Percentiles rank a stretch among this genome's conserved stretches.
Evolutionary conservation across 2,113 vertebrate species (phyloP).

Genomic region (Suncus etruscus): DNA sequence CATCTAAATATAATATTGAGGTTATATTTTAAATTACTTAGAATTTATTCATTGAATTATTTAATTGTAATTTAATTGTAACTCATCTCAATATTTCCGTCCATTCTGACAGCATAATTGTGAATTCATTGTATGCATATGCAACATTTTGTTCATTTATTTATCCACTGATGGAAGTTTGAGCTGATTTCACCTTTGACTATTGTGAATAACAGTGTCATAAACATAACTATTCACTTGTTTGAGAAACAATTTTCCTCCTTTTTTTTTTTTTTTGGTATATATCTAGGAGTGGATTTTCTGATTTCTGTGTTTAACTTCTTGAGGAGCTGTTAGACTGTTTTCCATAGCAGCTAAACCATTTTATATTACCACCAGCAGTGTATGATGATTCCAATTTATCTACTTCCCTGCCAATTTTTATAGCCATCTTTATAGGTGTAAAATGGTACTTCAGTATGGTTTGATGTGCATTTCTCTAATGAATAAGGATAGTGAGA

Average conservation of each 20-base stretch:
- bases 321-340: constrained; percentile 5
- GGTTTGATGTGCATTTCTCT: background rate
- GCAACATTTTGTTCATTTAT: background rate
- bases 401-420: background rate
- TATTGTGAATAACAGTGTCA: background rate
- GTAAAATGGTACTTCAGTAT: background rate
- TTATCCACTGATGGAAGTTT: background rate
- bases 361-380: background rate
- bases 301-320: background rate
- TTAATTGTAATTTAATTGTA: background rate
- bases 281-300: background rate
- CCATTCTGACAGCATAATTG: background rate
- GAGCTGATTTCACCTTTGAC: background rate
- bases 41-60: constrained; percentile 31
- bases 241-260: constrained; percentile 5
- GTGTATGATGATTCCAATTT: background rate
- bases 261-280: background rate
- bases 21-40: background rate
- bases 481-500: background rate
- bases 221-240: background rate
- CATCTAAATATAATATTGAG: too few relatives aligned
- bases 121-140: background rate
- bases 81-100: background rate
- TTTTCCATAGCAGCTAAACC: background rate
- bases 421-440: background rate